Percentiles rank a stretch among this genome's conserved stretches.
These are phyloP conservation scores for Monochamus saltuarius DNA, from an alignment of 1,140 invertebrate genomes.

Conservation along the genomic window DNA sequence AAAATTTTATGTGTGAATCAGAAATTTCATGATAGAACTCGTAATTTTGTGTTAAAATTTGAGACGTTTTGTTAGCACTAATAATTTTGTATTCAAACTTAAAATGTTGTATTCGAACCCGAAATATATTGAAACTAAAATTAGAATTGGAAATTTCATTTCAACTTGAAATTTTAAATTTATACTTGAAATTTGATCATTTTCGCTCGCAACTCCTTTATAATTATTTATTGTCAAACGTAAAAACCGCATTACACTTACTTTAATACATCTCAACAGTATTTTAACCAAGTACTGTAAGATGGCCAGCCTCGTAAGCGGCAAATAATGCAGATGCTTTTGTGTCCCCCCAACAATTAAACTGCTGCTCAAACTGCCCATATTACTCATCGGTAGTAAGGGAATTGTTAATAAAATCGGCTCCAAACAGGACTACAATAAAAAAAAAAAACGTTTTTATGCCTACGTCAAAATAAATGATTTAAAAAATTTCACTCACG, in stretches of 20 bases:
- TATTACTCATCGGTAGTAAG: constrained; percentile 57
- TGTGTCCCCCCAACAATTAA: constrained; percentile 62
- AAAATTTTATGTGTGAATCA: too few species aligned
- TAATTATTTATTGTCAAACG: constrained; percentile 12
- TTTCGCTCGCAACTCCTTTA: too few species aligned
- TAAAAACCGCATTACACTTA: constrained; percentile 43
- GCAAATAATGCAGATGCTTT: constrained; percentile 77
- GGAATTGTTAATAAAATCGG: constrained; percentile 64
- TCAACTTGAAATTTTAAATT: too few species aligned
- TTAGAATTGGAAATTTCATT: too few species aligned
- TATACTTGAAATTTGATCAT: too few species aligned
- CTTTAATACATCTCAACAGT: constrained; percentile 66
- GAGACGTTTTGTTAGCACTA: too few species aligned
- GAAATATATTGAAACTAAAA: too few species aligned
- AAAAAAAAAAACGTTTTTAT: constrained; percentile 36
- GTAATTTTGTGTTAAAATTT: too few species aligned
- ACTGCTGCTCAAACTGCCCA: constrained; percentile 64
- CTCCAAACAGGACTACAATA: constrained; percentile 65
- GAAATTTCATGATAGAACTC: too few species aligned
- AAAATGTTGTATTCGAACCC: too few species aligned
- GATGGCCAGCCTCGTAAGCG: constrained; percentile 70
- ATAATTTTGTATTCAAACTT: too few species aligned
- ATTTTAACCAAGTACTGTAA: constrained; percentile 80
- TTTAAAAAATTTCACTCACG: constrained; percentile 49
- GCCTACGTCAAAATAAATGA: background rate